Conservation (phyloP, 2,888 invertebrate genomes). For the Heliconius cydno region DNA sequence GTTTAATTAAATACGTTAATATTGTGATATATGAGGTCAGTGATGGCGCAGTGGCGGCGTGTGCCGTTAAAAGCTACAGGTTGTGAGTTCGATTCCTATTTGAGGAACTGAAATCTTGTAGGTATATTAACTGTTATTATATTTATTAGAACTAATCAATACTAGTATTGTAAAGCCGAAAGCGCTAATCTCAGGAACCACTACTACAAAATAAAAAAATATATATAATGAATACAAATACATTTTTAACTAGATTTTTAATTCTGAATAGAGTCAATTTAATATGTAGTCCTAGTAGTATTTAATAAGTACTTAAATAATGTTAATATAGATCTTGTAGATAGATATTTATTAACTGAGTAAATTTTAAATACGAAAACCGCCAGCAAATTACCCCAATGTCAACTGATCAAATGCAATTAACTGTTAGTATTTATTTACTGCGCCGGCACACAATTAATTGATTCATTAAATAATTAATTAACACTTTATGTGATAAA, state of each 20-base stretch:
- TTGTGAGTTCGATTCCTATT: no score
- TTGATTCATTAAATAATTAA: constrained; percentile 21
- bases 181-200: no score
- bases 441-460: constrained; percentile 8
- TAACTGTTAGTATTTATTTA: constrained; percentile 21
- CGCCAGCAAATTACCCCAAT: constrained; percentile 3
- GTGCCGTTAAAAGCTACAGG: no score
- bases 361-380: not conserved
- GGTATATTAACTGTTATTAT: no score
- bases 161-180: no score
- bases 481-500: not conserved
- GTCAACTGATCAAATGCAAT: constrained; percentile 23
- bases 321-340: not conserved
- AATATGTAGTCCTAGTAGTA: not conserved
- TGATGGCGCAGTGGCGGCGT: no score
- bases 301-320: no score
- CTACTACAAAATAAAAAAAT: no score
- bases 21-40: not conserved
- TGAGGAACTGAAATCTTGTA: no score
- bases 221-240: no score
- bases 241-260: no score
- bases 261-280: not conserved
- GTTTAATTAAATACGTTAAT: not conserved
- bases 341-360: not conserved
- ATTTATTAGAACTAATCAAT: no score